Evolutionary conservation across 2,888 invertebrate species (phyloP).

Genomic region (Entomobrya proxima): DNA sequence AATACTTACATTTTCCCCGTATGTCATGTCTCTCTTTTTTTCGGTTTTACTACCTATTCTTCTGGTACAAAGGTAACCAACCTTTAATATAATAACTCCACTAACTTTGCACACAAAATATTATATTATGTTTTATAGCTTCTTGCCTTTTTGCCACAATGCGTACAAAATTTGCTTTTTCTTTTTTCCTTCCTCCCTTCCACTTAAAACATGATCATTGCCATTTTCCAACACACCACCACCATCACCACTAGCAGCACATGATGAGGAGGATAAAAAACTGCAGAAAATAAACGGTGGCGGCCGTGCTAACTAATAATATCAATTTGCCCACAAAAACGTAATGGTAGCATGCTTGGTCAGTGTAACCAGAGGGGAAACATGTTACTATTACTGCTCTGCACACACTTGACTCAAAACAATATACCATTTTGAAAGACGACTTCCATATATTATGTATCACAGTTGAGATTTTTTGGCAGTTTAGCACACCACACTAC

Average conservation of each 20-base stretch:
- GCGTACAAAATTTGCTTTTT: background rate
- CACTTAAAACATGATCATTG: background rate
- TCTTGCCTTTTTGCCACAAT: constrained; percentile 25
- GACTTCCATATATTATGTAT: background rate
- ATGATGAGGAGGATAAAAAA: constrained; percentile 16
- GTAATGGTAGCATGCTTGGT: background rate
- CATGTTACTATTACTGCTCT: no score
- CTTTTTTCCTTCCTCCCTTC: constrained; percentile 15
- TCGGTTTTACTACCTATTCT: constrained; percentile 3
- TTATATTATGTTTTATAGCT: constrained; percentile 13
- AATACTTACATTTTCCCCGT: background rate
- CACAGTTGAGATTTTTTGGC: constrained; percentile 30
- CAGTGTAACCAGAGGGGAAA: background rate
- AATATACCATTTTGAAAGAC: no score
- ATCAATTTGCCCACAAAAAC: constrained; percentile 32
- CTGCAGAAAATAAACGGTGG: background rate
- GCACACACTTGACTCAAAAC: no score
- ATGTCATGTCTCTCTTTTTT: background rate
- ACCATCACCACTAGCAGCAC: no score
- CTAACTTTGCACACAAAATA: background rate
- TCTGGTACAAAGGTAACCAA: constrained; percentile 1
- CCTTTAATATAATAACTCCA: background rate
- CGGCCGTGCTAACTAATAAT: constrained; percentile 6
- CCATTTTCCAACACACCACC: background rate
- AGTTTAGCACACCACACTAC: background rate